Evolutionary conservation across 92 coral and sea anemone genomes (phyloP), one percentile per base, ranked within the genome.

Genomic region (Bergia puertoricense): DNA sequence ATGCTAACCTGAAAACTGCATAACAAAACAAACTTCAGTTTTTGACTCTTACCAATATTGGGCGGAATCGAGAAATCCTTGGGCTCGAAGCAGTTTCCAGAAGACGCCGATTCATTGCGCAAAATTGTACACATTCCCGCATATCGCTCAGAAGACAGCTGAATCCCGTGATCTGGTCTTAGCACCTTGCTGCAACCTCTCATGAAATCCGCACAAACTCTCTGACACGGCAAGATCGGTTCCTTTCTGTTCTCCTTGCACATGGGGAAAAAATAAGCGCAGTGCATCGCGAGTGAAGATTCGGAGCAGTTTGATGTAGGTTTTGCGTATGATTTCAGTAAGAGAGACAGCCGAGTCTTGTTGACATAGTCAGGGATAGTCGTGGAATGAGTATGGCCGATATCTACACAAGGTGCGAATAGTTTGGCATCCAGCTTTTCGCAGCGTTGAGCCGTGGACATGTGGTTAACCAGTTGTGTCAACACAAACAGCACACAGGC

Each of bases 121-220:
- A 84, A 48, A 45, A 84, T 84, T 84, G 87, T 71, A 71, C 87
- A 84, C 78, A 69, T 84, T 45, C 87, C 87, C n/a, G 87, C 79
- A 37, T 84, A 84, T 45, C 77, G 78, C 22, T 84, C 87, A 0
- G 87, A 71, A 3, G 87, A 46, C 23, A 84, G 79, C 62, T 30
- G 39, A 7, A 84, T 71, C 68, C 87, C 87, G 11, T 84, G 87
- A 46, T 84, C 66, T 38, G 87, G 87, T 38, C 87, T 44, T 44
- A 44, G 36, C 2, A 44, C 77, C 43, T 84, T 36, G 43, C 62
- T 5, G 38, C 87, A 84, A 9, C 87, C 87, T 40, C 79, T 71
- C 74, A 84, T 84, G 45, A 84, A 84, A 72, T 84, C 79, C 5
- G 79, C 79, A 14, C 87, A 84, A 69, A 84, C 87, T 72, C 78